Conservation (phyloP, 2,888 invertebrate genomes). For the Polydrusus tereticollis region DNA sequence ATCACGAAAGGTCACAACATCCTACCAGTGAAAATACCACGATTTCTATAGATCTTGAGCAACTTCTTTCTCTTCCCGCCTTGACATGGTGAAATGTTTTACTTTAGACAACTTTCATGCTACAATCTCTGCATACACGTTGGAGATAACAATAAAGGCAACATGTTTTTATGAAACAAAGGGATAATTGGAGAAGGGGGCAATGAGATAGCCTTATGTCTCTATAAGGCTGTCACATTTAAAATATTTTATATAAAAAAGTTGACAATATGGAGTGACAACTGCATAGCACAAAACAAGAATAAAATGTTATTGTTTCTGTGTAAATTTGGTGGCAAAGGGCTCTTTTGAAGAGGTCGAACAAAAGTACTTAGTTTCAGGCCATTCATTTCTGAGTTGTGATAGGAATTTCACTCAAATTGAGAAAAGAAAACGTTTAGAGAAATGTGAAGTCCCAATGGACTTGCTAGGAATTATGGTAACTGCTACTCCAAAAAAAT, state of each 20-base stretch:
- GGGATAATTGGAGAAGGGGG: background rate
- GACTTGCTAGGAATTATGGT: background rate
- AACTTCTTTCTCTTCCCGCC: conserved; percentile 1
- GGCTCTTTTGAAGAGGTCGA: background rate
- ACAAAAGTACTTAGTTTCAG: background rate
- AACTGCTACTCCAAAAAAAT: conserved; percentile 6
- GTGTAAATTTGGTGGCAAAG: background rate
- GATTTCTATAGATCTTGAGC: conserved; percentile 35
- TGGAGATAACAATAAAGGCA: conserved; percentile 1
- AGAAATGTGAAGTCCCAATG: conserved; percentile 4
- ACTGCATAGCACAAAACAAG: conserved; percentile 5
- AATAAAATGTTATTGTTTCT: background rate
- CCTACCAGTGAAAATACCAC: conserved; percentile 28
- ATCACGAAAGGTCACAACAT: conserved; percentile 17
- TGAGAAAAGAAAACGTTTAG: conserved; percentile 1
- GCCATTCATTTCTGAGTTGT: conserved; percentile 3
- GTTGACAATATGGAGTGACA: conserved; percentile 6
- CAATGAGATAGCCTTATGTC: background rate
- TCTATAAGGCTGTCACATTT: conserved; percentile 5
- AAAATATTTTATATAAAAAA: conserved; percentile 6
- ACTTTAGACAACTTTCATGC: background rate
- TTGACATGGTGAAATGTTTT: conserved; percentile 2
- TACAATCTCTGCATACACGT: conserved; percentile 7
- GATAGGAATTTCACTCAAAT: background rate
- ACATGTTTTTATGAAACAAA: background rate